These are phyloP conservation scores for Tanypteryx hageni DNA, from an alignment of 2,888 invertebrate species.

Conservation along the genomic window DNA sequence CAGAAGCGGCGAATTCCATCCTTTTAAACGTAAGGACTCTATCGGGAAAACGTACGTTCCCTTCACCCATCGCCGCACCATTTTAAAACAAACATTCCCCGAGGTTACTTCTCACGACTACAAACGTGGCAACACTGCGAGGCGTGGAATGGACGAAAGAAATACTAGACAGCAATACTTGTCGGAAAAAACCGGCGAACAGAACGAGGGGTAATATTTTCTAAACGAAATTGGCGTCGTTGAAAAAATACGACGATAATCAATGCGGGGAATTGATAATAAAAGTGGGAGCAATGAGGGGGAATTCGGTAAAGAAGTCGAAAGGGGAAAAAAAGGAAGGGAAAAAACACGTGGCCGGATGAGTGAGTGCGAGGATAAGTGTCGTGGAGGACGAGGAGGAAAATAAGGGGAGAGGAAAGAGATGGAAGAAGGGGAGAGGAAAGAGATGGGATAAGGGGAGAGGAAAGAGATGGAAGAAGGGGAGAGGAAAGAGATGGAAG, in stretches of 20 bases:
- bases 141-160: neutral
- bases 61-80: neutral
- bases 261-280: no score
- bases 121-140: neutral
- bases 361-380: no score
- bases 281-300: no score
- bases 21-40: neutral
- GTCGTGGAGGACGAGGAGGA: no score
- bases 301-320: no score
- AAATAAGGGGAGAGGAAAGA: no score
- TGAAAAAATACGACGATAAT: neutral
- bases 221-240: neutral
- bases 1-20: neutral
- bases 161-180: neutral
- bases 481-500: no score
- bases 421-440: no score
- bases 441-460: no score
- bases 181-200: neutral
- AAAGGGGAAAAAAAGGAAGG: no score
- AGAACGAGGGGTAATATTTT: neutral
- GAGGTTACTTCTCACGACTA: neutral
- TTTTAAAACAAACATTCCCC: neutral
- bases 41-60: neutral
- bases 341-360: no score
- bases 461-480: no score